Evolutionary conservation across 2,797 vertebrate species (phyloP).

Genomic region (Smutsia gigantea): DNA sequence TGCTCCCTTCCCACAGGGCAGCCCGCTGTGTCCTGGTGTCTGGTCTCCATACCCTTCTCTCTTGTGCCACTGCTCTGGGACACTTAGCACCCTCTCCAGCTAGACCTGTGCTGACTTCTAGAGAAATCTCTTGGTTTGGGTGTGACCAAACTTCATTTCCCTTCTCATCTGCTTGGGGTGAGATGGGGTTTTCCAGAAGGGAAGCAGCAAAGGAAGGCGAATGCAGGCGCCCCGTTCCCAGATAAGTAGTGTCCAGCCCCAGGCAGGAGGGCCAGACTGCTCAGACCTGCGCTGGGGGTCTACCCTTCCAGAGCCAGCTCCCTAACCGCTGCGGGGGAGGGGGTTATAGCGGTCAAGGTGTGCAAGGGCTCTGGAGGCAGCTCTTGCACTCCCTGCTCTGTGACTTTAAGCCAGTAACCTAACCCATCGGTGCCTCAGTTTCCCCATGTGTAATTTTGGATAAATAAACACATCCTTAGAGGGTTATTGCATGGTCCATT

Average conservation of each 20-base stretch:
- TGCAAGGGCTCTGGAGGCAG: neutral
- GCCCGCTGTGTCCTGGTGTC: neutral
- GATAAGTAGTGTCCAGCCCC: neutral
- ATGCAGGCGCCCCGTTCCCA: accelerated
- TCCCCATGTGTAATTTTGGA: neutral
- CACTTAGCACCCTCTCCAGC: no score
- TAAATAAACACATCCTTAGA: neutral
- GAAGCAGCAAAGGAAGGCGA: neutral
- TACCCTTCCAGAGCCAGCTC: neutral
- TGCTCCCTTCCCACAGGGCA: accelerated
- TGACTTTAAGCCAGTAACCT: neutral
- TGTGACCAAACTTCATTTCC: neutral
- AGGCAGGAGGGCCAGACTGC: neutral
- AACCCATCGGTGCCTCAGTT: neutral
- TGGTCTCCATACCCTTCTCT: accelerated
- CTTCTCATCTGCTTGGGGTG: neutral
- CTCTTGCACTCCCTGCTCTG: neutral
- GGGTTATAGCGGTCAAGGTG: neutral
- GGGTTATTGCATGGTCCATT: accelerated
- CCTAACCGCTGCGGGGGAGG: neutral
- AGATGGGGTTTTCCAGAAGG: neutral
- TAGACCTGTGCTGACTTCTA: neutral
- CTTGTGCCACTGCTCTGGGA: accelerated
- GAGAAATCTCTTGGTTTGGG: neutral
- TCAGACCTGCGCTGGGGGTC: neutral